Percentiles rank a stretch among this genome's conserved stretches.
Evolutionary conservation across 2,797 vertebrate species (phyloP).

Genomic region (Sebastes cheni): DNA sequence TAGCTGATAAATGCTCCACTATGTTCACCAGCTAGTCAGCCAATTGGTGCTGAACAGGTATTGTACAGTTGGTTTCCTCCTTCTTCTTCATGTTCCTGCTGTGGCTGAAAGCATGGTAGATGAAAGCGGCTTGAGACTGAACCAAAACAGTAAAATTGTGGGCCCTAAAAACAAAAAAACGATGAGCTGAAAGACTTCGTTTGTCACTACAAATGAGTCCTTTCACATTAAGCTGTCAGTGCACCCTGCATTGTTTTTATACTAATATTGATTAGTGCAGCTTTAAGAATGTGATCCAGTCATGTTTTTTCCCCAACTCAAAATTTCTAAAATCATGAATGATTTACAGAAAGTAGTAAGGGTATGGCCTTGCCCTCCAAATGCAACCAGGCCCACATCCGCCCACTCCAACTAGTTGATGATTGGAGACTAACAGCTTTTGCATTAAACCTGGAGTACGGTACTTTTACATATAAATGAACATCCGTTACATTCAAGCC

Average conservation of each 20-base stretch:
- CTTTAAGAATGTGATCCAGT: not conserved
- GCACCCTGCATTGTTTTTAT: not conserved
- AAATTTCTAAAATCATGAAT: no score
- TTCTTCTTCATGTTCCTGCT: not conserved
- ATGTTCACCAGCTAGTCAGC: not conserved
- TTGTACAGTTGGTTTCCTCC: not conserved
- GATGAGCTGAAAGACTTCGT: not conserved
- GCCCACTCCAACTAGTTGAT: no score
- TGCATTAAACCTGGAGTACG: no score
- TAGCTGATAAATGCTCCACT: no score
- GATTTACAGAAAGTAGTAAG: not conserved
- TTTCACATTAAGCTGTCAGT: not conserved
- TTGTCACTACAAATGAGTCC: not conserved
- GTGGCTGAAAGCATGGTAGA: not conserved
- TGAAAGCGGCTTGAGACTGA: not conserved
- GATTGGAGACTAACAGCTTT: no score
- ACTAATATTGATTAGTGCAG: not conserved
- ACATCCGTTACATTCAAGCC: no score
- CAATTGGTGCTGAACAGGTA: not conserved
- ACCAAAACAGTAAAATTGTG: not conserved
- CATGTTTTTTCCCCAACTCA: not conserved
- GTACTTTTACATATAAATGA: no score
- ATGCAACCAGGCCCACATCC: not conserved
- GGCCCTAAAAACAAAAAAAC: not conserved
- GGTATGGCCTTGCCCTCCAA: not conserved